These are phyloP conservation scores for Cariama cristata DNA, from an alignment of 2,113 vertebrate species.

Conservation along the genomic window DNA sequence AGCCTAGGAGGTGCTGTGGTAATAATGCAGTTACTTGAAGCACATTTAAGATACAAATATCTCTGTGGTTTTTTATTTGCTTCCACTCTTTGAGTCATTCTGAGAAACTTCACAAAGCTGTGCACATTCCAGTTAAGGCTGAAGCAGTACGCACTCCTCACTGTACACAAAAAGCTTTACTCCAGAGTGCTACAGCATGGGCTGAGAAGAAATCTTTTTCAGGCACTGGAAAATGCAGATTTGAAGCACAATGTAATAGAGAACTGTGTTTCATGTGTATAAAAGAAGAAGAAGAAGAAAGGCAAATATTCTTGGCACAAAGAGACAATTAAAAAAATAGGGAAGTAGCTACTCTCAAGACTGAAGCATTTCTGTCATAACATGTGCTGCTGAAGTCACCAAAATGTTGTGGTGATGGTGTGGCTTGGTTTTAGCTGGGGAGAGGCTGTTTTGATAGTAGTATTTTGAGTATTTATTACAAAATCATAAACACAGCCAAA, in stretches of 20 bases:
- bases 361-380: slow-evolving; percentile 32
- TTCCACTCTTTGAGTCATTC: slow-evolving; percentile 78
- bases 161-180: neutral
- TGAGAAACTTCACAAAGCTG: slow-evolving; percentile 78
- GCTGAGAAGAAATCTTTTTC: neutral
- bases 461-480: slow-evolving; percentile 19
- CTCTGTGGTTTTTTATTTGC: slow-evolving; percentile 85
- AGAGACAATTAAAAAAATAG: slow-evolving; percentile 50
- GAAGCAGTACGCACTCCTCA: neutral
- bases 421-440: neutral
- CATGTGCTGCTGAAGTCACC: slow-evolving; percentile 45
- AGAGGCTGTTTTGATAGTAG: neutral
- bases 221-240: neutral
- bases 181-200: neutral
- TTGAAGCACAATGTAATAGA: neutral
- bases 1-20: slow-evolving; percentile 84
- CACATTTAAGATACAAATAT: slow-evolving; percentile 88
- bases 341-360: slow-evolving; percentile 30
- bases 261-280: neutral
- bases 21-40: slow-evolving; percentile 92
- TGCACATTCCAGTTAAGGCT: slow-evolving; percentile 68
- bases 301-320: neutral
- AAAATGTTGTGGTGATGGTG: neutral
- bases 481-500: neutral
- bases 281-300: slow-evolving; percentile 38